Evolutionary conservation across 2,113 vertebrate genomes (phyloP), one percentile per base, ranked within the genome.

Genomic region (Rhinogobius similis): DNA sequence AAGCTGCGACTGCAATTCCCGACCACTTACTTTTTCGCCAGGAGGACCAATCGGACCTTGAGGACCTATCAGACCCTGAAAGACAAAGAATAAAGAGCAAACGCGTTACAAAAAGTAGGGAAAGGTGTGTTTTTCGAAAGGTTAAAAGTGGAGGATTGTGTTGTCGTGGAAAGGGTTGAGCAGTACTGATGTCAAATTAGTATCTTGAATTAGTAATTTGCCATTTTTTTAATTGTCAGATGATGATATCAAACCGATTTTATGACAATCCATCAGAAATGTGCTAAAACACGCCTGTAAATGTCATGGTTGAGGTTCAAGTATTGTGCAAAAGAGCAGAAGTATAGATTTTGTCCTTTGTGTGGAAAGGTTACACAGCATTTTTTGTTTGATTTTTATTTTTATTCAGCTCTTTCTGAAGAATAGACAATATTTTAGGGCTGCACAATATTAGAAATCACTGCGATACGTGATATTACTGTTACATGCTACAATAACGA

Each of bases 21-120:
- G 32, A 66, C 44, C 48, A 91, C 95, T 96, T 93, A 99, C 98
- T 93, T 99, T 99, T 91, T 97, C 96, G 90, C 98, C 98, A 75
- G 98, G 98, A 85, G 95, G 95, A 66, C 98, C 98, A 43, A 99
- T 98, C 65, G 97, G 95, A 87, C 98, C 98, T 94, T 99, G 98
- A 53, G 97, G 96, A 93, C 98, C 98, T 72, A 95, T 85, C 80
- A 99, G 96, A 89, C 98, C 98, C 98, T 99, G 48, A 84, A 92
- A 90, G 80, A 76, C 48, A 90, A 74, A 58, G 67, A 67, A 68
- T 0, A 18, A 69, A 41, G 39, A 41, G 10, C 4, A 39, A 5
- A 5, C 1, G 61, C 67, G 72, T 69, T 27, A 52, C 12, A 26
- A 74, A 39, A 65, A 16, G 39, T 63, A 69, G 23, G 14, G 12